phyloP scores from a whole-genome alignment of 2,797 vertebrate species.

The Scolopax bukidnonensis region DNA sequence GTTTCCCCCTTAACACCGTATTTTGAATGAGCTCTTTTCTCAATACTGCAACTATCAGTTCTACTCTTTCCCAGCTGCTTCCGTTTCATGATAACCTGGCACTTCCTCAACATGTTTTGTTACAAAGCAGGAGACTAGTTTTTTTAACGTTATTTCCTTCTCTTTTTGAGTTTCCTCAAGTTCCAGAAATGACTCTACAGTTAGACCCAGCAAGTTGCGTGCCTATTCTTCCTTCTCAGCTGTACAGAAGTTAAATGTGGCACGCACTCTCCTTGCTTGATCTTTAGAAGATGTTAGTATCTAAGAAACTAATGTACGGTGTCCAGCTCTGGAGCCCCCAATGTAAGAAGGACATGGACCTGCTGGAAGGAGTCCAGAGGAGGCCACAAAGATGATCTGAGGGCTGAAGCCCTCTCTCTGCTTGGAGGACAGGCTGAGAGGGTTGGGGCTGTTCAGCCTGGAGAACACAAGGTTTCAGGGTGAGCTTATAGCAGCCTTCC shows the following conservation, averaged over 20 bases:
- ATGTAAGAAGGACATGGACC: background rate
- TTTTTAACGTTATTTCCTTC: background rate
- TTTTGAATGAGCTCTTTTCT: background rate
- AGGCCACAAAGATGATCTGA: background rate
- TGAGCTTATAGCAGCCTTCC: background rate
- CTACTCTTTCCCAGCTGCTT: background rate
- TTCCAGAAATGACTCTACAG: background rate
- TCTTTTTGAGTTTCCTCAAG: background rate
- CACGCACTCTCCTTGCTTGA: accelerated
- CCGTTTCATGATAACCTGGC: background rate
- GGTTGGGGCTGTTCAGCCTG: background rate
- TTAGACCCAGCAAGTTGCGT: accelerated
- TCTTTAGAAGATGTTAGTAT: background rate
- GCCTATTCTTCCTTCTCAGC: background rate
- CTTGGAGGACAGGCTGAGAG: background rate
- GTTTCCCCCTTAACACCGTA: background rate
- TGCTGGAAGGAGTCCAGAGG: background rate
- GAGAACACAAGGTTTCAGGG: background rate
- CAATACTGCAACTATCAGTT: background rate
- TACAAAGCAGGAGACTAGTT: background rate
- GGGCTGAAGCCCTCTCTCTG: background rate
- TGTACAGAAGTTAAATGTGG: background rate
- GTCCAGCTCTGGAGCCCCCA: background rate
- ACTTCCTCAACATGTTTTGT: background rate
- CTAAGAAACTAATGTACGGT: background rate